Base-by-base conservation (phyloP, 2,113 vertebrate species). In the Entelurus aequoreus region DNA sequence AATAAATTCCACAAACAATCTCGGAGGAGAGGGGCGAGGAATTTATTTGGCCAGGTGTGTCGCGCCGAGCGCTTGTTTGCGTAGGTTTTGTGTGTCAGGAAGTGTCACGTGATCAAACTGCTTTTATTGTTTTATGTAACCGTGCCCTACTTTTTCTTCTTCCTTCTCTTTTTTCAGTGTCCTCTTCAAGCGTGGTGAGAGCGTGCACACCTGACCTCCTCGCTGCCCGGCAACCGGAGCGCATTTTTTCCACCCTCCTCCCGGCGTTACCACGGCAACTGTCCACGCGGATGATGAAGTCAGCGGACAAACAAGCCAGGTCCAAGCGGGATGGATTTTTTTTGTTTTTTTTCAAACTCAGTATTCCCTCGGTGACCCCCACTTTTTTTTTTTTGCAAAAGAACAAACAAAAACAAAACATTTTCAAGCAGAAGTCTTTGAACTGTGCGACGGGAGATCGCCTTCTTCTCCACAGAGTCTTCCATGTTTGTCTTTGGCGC, bases 181-280 rank as follows among this genome's bases (percentile, higher is more conserved):
- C 97, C 97, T 77, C 91, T 98, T 76, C 96, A 97, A 91, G 97
- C 97, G 74, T 99, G 97, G 97, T 99, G 94, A 99, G 91, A 82
- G 76, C 79, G 69, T 87, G 86, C 87, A 86, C 88, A 87, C 79
- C 85, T 84, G 90, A 87, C 88, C 90, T 87, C 86, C 65, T 87
- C 73, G 71, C 86, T 90, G 88, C 90, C 65, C 82, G 76, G 91
- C 91, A 91, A 92, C 90, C 70, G 71, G 83, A 91, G 91, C 79
- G 83, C 85, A 77, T 91, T 93, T 87, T 21, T 91, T 90, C 90
- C 88, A 88, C 88, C 81, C 70, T 89, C n/a, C 10, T 11, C 38
- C 5, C 38, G 6, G 7, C 28, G 88, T 84, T 82, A 84, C 89
- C 78, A 71, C 87, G 88, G 81, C 84, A 80, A 87, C 82, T 60